Evolutionary conservation across 2,888 invertebrate genomes (phyloP).

Genomic region (Thumatha senex): DNA sequence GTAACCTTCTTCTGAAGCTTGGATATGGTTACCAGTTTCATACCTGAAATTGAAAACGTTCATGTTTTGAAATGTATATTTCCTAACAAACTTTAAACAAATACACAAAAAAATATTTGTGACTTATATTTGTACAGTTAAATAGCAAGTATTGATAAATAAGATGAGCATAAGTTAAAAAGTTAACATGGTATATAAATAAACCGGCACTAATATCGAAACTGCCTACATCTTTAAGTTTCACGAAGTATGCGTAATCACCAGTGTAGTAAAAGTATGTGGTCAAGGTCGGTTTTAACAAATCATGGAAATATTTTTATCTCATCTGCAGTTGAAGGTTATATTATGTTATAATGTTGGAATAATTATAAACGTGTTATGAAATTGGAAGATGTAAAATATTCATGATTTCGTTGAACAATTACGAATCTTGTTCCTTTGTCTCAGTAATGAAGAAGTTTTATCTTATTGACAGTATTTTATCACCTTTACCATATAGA

Average conservation of each 20-base stretch:
- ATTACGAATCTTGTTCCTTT: not conserved
- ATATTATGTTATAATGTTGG: not conserved
- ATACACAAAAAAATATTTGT: not conserved
- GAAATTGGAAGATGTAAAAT: not conserved
- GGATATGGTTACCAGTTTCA: constrained; percentile 92
- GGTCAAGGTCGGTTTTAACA: constrained; percentile 25
- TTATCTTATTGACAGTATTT: not conserved
- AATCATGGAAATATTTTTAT: constrained; percentile 1
- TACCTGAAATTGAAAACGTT: constrained; percentile 80
- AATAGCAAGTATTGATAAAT: too few species aligned
- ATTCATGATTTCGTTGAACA: not conserved
- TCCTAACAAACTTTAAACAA: too few species aligned
- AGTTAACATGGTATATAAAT: too few species aligned
- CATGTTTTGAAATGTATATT: not conserved
- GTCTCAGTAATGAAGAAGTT: not conserved
- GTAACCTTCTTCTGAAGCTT: constrained; percentile 91
- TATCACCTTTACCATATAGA: not conserved
- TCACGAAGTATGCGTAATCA: constrained; percentile 2
- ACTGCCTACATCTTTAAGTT: not conserved
- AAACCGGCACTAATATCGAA: too few species aligned
- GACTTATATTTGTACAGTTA: not conserved
- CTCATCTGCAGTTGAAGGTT: constrained; percentile 5
- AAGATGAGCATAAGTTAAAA: too few species aligned
- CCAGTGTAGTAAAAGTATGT: constrained; percentile 17
- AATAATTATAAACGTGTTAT: not conserved